Base-by-base conservation (phyloP, 2,888 invertebrate species). In the Pimpla rufipes region DNA sequence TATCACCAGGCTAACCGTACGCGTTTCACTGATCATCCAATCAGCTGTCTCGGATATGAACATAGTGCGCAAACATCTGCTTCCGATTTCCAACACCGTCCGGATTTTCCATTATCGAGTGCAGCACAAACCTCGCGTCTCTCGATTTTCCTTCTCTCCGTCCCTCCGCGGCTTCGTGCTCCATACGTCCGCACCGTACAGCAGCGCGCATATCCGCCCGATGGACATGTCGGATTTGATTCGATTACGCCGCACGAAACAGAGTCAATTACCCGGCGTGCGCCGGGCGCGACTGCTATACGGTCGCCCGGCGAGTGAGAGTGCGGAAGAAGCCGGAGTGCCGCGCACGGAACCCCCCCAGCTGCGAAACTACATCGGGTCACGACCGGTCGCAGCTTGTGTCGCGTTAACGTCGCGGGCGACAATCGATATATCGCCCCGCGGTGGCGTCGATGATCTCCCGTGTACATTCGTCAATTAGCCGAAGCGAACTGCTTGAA, bases 301-400 rank as follows among this genome's bases (percentile, higher is more conserved):
- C 21, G 55, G 40, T 70, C 70, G 35, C 6, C n/a, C 40, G 29
- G 29, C 29, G 29, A 55, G 11, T 11, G 35, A 16, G 73, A 73
- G 57, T n/a, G 47, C 2, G 59, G 45, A 73, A 73, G 73, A 74
- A 23, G 45, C 73, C 35, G 21, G 62, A 50, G 73, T 50, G 42
- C n/a, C n/a, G n/a, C n/a, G n/a, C 52, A 23, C 18, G 18, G 45
- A 21, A 23, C 47, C 11, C 47, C 11, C 45, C 42, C 13, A 29
- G 59, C 8, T 73, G 73, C 21, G 73, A 62, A 74, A 50, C 50
- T n/a, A n/a, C 62, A 21, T 35, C 73, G 62, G 73, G 59, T 74
- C 73, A 62, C 62, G 62, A 74, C 73, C 47, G 73, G 73, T 47
- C 62, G 47, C n/a, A 74, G 73, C 62, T 74, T 74, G 62, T 74